These are phyloP conservation scores for Ophraella communa DNA, from an alignment of 2,888 invertebrate genomes.

Conservation along the genomic window DNA sequence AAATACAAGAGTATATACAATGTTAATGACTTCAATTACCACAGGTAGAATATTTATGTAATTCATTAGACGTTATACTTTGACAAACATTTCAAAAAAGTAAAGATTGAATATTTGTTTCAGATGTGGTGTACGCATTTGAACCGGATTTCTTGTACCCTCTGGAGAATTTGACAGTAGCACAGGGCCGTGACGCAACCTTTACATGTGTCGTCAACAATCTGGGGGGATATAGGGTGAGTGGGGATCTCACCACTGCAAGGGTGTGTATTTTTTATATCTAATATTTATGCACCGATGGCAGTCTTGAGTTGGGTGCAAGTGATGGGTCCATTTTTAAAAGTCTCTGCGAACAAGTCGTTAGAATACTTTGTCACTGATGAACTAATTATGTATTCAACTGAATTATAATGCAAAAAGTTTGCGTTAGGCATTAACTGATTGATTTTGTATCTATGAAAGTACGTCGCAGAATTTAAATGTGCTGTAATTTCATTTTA, in stretches of 20 bases:
- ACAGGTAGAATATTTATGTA: too few relatives aligned
- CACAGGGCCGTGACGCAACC: slow-evolving; percentile 82
- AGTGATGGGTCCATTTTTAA: slow-evolving; percentile 41
- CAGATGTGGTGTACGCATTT: slow-evolving; percentile 73
- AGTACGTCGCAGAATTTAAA: slow-evolving; percentile 7
- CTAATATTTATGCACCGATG: slow-evolving; percentile 50
- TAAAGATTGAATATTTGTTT: slow-evolving; percentile 38
- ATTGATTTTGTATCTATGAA: slow-evolving; percentile 18
- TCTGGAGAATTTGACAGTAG: slow-evolving; percentile 82
- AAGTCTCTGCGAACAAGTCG: slow-evolving; percentile 16
- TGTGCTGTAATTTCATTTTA: background rate
- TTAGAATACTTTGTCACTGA: slow-evolving; percentile 16
- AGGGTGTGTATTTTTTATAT: slow-evolving; percentile 76
- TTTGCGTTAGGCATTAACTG: slow-evolving; percentile 11
- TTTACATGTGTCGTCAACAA: slow-evolving; percentile 87
- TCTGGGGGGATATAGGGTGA: slow-evolving; percentile 85
- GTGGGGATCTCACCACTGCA: slow-evolving; percentile 84
- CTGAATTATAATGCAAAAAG: slow-evolving; percentile 17
- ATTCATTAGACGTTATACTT: too few relatives aligned
- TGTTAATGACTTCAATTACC: too few relatives aligned
- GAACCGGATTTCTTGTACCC: slow-evolving; percentile 83
- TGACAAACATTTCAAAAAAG: too few relatives aligned
- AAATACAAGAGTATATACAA: too few relatives aligned
- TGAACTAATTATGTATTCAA: slow-evolving; percentile 22
- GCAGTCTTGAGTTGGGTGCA: slow-evolving; percentile 47